Evolutionary conservation across 2,888 invertebrate species (phyloP).

Genomic region (Andrena minutula): DNA sequence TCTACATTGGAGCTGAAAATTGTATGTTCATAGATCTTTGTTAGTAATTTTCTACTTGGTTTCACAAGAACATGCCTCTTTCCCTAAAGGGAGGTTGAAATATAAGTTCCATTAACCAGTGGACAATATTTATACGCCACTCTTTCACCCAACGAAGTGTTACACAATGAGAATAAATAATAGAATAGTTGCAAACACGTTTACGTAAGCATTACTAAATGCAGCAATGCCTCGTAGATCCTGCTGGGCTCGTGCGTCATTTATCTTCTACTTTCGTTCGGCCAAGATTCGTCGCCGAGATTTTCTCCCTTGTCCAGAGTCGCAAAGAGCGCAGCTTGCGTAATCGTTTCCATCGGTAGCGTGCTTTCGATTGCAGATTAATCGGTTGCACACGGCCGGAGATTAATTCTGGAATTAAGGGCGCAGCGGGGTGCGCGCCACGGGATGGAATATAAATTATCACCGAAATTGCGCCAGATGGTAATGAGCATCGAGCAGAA

Average conservation of each 20-base stretch:
- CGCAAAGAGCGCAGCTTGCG: conserved; percentile 42
- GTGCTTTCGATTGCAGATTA: conserved; percentile 69
- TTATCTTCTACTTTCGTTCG: conserved; percentile 1
- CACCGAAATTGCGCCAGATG: conserved; percentile 75
- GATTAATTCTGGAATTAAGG: conserved; percentile 81
- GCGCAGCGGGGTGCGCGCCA: conserved; percentile 75
- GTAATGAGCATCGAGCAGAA: conserved; percentile 65
- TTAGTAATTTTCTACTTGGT: too few relatives aligned
- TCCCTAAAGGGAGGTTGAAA: too few relatives aligned
- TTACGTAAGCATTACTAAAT: conserved; percentile 4
- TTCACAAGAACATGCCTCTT: not conserved
- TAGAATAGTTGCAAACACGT: too few relatives aligned
- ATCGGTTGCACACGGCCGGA: conserved; percentile 67
- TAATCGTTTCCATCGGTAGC: conserved; percentile 63
- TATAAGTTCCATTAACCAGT: too few relatives aligned
- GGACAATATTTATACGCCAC: too few relatives aligned
- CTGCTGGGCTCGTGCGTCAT: not conserved
- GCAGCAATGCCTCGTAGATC: not conserved
- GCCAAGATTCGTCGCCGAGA: not conserved
- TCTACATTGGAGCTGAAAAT: not conserved
- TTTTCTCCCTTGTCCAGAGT: not conserved
- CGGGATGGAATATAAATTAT: conserved; percentile 77
- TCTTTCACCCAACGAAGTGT: not conserved
- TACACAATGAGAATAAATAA: not conserved
- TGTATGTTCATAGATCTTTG: too few relatives aligned